phyloP scores from a whole-genome alignment of 2,888 invertebrate species.

The Polydrusus cervinus region DNA sequence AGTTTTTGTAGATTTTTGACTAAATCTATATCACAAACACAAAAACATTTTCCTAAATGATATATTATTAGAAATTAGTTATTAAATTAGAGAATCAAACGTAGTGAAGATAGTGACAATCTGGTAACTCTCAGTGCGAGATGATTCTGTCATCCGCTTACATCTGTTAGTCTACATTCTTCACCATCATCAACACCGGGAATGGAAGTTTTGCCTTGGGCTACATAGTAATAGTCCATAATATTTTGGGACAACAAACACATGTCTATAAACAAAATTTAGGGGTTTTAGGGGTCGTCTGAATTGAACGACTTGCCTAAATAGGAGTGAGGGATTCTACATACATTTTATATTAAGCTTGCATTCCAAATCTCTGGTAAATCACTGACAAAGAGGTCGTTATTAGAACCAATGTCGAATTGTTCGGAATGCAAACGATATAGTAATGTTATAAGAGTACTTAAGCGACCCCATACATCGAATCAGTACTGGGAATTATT shows the following conservation, averaged over 20 bases:
- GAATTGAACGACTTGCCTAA: constrained; percentile 34
- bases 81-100: neutral
- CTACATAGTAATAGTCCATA: constrained; percentile 94
- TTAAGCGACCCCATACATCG: neutral
- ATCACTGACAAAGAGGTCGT: too few relatives aligned
- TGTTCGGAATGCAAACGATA: neutral
- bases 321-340: neutral
- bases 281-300: constrained; percentile 17
- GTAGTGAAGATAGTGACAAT: neutral
- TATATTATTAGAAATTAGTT: neutral
- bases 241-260: constrained; percentile 91
- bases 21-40: neutral
- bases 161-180: constrained; percentile 91
- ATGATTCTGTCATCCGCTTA: constrained; percentile 74
- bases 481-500: neutral
- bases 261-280: constrained; percentile 74
- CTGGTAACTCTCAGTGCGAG: neutral
- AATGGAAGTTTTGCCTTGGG: constrained; percentile 97
- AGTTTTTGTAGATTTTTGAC: neutral
- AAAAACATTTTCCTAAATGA: constrained; percentile 5
- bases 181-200: constrained; percentile 97
- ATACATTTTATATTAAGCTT: too few relatives aligned
- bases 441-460: neutral
- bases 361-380: too few relatives aligned
- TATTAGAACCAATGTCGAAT: too few relatives aligned